phyloP scores from a whole-genome alignment of 2,113 vertebrate species.

The Muntiacus muntjak region DNA sequence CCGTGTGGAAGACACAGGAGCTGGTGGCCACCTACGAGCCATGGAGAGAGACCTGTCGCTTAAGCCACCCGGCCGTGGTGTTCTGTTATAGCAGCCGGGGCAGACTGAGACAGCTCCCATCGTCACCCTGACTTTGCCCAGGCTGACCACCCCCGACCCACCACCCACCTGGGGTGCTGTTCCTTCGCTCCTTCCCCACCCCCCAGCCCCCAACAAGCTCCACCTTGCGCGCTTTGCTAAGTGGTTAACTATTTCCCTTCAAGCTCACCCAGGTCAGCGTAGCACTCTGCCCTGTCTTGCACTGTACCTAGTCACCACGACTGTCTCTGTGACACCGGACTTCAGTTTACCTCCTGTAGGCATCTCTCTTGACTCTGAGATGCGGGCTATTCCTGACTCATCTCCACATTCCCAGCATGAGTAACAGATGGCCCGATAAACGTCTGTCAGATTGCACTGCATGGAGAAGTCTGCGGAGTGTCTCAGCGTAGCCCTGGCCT shows the following conservation, averaged over 20 bases:
- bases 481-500: not conserved
- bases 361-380: not conserved
- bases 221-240: not conserved
- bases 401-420: not conserved
- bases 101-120: not conserved
- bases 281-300: not conserved
- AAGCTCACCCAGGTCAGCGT: no score
- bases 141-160: not conserved
- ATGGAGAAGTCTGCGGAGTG: not conserved
- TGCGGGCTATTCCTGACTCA: not conserved
- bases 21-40: fast-evolving
- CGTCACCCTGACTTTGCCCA: not conserved
- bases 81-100: not conserved
- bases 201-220: not conserved
- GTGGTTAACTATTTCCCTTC: not conserved
- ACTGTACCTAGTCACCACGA: fast-evolving
- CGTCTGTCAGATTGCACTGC: not conserved
- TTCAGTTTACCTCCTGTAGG: not conserved
- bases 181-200: not conserved
- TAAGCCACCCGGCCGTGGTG: not conserved
- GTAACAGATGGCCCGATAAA: not conserved
- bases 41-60: not conserved
- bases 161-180: not conserved
- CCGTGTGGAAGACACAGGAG: not conserved
- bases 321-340: fast-evolving